These are phyloP conservation scores for Drosophila buzzatii DNA, from an alignment of 2,888 invertebrate genomes.

Conservation along the genomic window DNA sequence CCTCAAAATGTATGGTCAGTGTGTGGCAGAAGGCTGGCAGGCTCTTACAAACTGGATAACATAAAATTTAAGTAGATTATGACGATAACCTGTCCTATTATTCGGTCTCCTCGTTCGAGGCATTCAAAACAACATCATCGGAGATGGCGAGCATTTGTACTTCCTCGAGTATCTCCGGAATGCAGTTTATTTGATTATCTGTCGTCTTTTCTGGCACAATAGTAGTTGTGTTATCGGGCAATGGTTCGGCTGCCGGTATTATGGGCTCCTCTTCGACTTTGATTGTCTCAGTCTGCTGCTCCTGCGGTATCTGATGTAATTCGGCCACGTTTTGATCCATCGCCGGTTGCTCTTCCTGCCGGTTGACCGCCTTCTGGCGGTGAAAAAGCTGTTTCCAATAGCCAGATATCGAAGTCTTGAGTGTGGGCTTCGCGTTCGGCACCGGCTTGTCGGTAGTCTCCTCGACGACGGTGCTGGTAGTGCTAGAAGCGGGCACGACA, in stretches of 20 bases:
- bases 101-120: constrained; percentile 12
- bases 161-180: constrained; percentile 39
- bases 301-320: constrained; percentile 34
- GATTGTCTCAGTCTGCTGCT: constrained; percentile 15
- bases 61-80: constrained; percentile 25
- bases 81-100: constrained; percentile 8
- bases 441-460: constrained; percentile 16
- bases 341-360: constrained; percentile 7
- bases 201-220: constrained; percentile 10
- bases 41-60: constrained; percentile 26
- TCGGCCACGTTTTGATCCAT: constrained; percentile 7
- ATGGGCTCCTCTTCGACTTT: constrained; percentile 18
- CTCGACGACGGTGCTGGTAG: not conserved
- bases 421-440: constrained; percentile 48
- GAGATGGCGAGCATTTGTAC: constrained; percentile 37
- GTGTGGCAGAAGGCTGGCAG: constrained; percentile 34
- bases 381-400: constrained; percentile 80
- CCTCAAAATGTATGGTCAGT: constrained; percentile 9
- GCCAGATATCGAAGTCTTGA: constrained; percentile 74
- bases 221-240: constrained; percentile 1
- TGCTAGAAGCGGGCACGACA: constrained; percentile 12
- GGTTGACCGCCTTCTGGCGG: constrained; percentile 54
- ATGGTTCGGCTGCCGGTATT: constrained; percentile 33
- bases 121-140: constrained; percentile 24
- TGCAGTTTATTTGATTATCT: constrained; percentile 4